A percentile compares a stretch with the other conserved stretches of the same genome.
Conservation (phyloP, 2,888 invertebrate genomes). For the Leucophenga montana region DNA sequence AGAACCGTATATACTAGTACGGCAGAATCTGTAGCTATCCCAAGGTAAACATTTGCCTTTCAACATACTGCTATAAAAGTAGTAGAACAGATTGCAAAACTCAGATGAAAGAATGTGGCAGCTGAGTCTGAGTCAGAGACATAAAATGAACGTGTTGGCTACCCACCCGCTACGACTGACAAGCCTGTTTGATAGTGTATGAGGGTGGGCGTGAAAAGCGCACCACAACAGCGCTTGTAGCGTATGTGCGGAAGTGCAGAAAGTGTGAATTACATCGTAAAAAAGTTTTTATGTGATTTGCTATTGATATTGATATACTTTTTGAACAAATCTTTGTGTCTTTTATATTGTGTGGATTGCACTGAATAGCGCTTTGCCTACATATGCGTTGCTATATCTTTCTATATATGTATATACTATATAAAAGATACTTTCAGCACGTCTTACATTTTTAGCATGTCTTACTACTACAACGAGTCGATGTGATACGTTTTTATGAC, state of each 20-base stretch:
- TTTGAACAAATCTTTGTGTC: background rate
- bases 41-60: constrained; percentile 59
- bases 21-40: constrained; percentile 5
- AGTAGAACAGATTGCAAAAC: constrained; percentile 7
- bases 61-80: background rate
- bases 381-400: too few relatives aligned
- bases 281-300: constrained; percentile 27
- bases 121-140: constrained; percentile 1
- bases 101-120: background rate
- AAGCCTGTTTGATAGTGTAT: constrained; percentile 24
- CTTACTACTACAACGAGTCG: too few relatives aligned
- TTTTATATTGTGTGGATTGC: background rate
- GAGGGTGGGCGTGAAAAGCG: constrained; percentile 21
- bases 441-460: too few relatives aligned
- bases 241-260: constrained; percentile 19
- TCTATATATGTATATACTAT: background rate
- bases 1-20: too few relatives aligned
- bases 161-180: constrained; percentile 41
- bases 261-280: constrained; percentile 28
- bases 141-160: too few relatives aligned
- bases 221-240: background rate
- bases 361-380: too few relatives aligned
- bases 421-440: too few relatives aligned
- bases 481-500: too few relatives aligned
- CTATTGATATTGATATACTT: constrained; percentile 23